These are phyloP conservation scores for Notarius quadriscutis DNA, from an alignment of 2,113 vertebrate genomes.

Conservation along the genomic window DNA sequence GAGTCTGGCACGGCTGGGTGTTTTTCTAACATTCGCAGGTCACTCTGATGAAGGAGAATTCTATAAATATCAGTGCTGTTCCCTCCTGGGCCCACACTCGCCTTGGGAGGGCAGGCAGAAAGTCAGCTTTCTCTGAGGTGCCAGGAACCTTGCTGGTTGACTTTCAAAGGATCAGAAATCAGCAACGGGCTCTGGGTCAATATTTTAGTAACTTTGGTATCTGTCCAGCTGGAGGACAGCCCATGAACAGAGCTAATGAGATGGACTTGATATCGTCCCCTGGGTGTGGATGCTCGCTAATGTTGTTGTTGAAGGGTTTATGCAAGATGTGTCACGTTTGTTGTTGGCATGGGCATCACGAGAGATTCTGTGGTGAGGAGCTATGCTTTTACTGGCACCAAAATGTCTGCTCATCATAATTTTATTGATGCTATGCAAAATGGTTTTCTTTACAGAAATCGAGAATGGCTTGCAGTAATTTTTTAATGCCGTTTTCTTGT, in stretches of 20 bases:
- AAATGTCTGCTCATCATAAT: background rate
- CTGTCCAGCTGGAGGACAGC: constrained; percentile 1
- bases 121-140: constrained; percentile 20
- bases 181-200: background rate
- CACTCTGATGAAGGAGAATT: constrained; percentile 27
- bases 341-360: background rate
- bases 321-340: background rate
- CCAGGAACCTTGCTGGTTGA: constrained; percentile 25
- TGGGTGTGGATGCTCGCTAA: background rate
- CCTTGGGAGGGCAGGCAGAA: constrained; percentile 28
- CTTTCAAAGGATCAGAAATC: constrained; percentile 11
- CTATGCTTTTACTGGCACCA: background rate
- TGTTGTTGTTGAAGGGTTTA: background rate
- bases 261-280: background rate
- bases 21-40: constrained; percentile 11
- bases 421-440: background rate
- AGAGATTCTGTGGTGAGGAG: background rate
- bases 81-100: constrained; percentile 26
- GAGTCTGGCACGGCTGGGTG: constrained; percentile 16
- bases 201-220: constrained; percentile 29
- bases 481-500: too few species aligned
- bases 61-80: constrained; percentile 35
- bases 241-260: background rate
- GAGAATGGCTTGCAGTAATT: too few species aligned
- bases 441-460: background rate